Conservation (phyloP, 2,113 vertebrate species). For the Caracal caracal region DNA sequence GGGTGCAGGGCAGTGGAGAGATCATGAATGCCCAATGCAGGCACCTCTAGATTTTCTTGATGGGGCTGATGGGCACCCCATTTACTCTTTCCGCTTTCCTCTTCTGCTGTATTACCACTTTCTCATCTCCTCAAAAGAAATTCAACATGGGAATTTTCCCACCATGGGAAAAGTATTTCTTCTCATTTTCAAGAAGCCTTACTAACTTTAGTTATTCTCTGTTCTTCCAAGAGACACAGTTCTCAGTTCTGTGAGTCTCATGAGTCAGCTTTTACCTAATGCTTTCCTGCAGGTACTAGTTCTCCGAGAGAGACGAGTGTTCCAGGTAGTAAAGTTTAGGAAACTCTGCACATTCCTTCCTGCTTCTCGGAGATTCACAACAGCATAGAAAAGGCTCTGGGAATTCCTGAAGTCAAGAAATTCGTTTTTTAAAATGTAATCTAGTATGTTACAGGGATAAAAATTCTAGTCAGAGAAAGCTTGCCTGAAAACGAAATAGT, state of each 20-base stretch:
- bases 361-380: neutral
- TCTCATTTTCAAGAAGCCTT: neutral
- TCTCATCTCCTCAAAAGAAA: neutral
- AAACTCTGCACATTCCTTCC: neutral
- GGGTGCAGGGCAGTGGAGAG: neutral
- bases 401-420: neutral
- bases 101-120: neutral
- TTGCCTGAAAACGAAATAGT: neutral
- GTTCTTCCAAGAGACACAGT: neutral
- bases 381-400: neutral
- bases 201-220: neutral
- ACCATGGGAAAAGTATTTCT: neutral
- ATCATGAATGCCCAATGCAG: rapidly evolving
- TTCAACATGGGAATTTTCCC: neutral
- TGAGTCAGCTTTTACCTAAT: neutral
- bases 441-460: neutral
- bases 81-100: neutral
- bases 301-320: neutral
- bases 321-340: neutral
- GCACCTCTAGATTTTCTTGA: neutral
- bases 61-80: too few species aligned
- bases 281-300: neutral
- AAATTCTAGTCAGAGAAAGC: neutral
- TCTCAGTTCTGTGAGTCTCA: neutral
- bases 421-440: neutral